Conservation (phyloP, 2,113 vertebrate genomes). For the Carassius auratus region DNA sequence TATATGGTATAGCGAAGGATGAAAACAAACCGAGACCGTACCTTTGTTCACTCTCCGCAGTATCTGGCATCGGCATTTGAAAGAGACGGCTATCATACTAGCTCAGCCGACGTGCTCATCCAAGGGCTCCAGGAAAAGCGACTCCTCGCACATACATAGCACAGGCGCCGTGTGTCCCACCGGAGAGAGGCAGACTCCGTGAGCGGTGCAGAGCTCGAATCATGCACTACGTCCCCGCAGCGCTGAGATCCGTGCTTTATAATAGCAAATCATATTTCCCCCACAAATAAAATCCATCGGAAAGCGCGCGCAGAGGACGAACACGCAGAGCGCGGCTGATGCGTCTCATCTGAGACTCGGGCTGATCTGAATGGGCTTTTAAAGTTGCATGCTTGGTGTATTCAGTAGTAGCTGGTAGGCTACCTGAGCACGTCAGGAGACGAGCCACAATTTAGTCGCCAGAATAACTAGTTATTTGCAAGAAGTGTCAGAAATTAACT, state of each 20-base stretch:
- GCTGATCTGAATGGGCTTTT: conserved; percentile 41
- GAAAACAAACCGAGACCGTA: conserved; percentile 69
- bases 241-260: conserved; percentile 65
- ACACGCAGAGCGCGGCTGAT: background rate
- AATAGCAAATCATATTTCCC: conserved; percentile 26
- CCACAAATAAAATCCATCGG: conserved; percentile 10
- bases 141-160: conserved; percentile 77
- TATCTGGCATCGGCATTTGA: conserved; percentile 98
- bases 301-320: background rate
- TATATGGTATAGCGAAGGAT: too few species aligned
- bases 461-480: background rate
- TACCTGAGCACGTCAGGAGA: background rate
- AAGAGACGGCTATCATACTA: conserved; percentile 99
- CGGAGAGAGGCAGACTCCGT: conserved; percentile 78
- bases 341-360: conserved; percentile 11
- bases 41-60: conserved; percentile 96
- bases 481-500: background rate
- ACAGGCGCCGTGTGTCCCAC: conserved; percentile 75
- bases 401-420: background rate
- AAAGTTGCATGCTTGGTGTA: conserved; percentile 44
- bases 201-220: conserved; percentile 64
- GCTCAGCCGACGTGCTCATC: conserved; percentile 73
- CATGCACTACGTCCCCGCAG: conserved; percentile 63
- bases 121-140: conserved; percentile 74
- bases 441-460: background rate